Percentiles rank a stretch among this genome's conserved stretches.
These are phyloP conservation scores for Chrysoperla carnea DNA, from an alignment of 1,140 invertebrate genomes.

Conservation along the genomic window DNA sequence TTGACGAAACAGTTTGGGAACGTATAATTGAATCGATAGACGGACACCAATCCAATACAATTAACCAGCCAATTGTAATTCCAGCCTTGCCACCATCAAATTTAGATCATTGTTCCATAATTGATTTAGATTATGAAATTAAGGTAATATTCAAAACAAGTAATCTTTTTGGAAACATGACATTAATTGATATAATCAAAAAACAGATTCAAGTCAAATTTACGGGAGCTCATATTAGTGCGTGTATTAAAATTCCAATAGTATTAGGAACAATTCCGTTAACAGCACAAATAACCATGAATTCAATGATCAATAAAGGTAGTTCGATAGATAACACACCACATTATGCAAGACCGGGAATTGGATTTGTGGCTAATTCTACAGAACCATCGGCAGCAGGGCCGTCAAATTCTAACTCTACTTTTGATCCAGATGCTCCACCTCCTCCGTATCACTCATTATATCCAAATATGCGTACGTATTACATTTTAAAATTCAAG, in stretches of 20 bases:
- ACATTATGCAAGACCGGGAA: not conserved
- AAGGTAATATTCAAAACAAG: too few relatives aligned
- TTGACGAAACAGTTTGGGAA: conserved; percentile 29
- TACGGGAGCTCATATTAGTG: conserved; percentile 32
- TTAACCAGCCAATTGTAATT: conserved; percentile 35
- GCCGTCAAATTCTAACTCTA: too few relatives aligned
- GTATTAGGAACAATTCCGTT: conserved; percentile 44
- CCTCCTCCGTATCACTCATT: too few relatives aligned
- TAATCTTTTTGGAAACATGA: too few relatives aligned
- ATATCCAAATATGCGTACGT: too few relatives aligned
- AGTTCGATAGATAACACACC: not conserved
- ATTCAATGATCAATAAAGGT: not conserved
- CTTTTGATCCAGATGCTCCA: too few relatives aligned
- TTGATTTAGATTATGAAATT: conserved; percentile 41
- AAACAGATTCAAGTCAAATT: conserved; percentile 21
- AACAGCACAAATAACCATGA: conserved; percentile 10
- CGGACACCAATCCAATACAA: conserved; percentile 29
- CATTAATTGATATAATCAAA: too few relatives aligned
- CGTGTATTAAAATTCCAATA: conserved; percentile 31
- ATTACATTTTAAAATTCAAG: too few relatives aligned
- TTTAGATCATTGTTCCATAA: conserved; percentile 39
- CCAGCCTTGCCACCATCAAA: conserved; percentile 45
- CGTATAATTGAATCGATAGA: conserved; percentile 35
- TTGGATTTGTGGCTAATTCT: too few relatives aligned
- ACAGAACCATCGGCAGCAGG: too few relatives aligned